Percentiles rank a stretch among this genome's conserved stretches.
Evolutionary conservation across 2,888 invertebrate species (phyloP).

Genomic region (Nomada flava): DNA sequence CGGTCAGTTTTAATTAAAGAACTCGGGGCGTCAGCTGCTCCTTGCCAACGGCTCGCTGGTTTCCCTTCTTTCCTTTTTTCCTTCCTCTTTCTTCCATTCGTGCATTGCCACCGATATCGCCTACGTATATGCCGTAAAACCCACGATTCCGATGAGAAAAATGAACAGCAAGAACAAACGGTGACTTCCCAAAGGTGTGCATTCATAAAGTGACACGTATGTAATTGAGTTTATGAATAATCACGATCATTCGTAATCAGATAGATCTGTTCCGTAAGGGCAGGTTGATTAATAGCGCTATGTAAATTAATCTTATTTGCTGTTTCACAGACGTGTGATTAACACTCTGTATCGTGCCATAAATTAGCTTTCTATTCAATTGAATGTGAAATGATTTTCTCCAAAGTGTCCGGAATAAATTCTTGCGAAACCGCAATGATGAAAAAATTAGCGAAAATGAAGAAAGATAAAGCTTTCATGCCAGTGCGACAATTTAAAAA

Average conservation of each 20-base stretch:
- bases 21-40: conserved; percentile 82
- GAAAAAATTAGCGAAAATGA: too few species aligned
- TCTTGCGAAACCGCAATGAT: too few species aligned
- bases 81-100: conserved; percentile 30
- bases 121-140: conserved; percentile 68
- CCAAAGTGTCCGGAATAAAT: too few species aligned
- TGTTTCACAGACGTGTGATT: not conserved
- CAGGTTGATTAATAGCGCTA: not conserved
- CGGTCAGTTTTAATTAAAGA: conserved; percentile 83
- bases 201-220: not conserved
- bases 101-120: conserved; percentile 73
- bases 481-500: too few species aligned
- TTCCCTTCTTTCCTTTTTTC: conserved; percentile 62
- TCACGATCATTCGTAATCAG: conserved; percentile 3
- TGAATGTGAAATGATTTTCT: too few species aligned
- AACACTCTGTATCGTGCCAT: not conserved
- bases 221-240: conserved; percentile 25
- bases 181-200: conserved; percentile 18
- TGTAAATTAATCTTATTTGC: conserved; percentile 21
- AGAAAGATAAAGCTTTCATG: too few species aligned
- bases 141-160: conserved; percentile 49
- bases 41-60: conserved; percentile 75
- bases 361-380: not conserved
- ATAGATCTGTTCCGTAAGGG: not conserved
- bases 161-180: conserved; percentile 16